Evolutionary conservation across 2,888 invertebrate species (phyloP).

Genomic region (Drosophila tripunctata): DNA sequence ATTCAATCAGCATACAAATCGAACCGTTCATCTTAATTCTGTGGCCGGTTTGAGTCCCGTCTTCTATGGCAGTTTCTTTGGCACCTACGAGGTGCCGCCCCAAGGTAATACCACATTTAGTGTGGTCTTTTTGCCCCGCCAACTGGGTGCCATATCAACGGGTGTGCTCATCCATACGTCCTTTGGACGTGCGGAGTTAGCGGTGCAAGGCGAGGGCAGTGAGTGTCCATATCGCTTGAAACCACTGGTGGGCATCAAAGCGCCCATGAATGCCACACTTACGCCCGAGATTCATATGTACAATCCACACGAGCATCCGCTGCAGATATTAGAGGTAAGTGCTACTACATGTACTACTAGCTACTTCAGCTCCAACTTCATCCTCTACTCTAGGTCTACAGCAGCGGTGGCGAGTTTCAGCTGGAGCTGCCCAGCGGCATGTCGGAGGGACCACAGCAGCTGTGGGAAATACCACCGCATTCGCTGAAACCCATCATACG

Average conservation of each 20-base stretch:
- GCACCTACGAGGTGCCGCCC: constrained; percentile 96
- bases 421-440: constrained; percentile 92
- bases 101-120: constrained; percentile 97
- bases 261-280: constrained; percentile 96
- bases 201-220: constrained; percentile 93
- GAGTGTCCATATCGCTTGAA: constrained; percentile 96
- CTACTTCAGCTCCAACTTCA: neutral
- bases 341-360: neutral
- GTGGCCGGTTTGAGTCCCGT: constrained; percentile 97
- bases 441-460: constrained; percentile 90
- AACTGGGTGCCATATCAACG: constrained; percentile 94
- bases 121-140: constrained; percentile 97
- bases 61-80: constrained; percentile 99
- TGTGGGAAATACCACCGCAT: constrained; percentile 97
- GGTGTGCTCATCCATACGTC: constrained; percentile 97
- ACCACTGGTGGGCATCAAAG: constrained; percentile 94
- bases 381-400: constrained; percentile 87
- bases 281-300: constrained; percentile 95
- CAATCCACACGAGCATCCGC: constrained; percentile 94
- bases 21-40: constrained; percentile 95
- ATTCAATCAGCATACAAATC: constrained; percentile 93
- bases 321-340: constrained; percentile 92
- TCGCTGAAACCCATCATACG: constrained; percentile 94
- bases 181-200: constrained; percentile 94
- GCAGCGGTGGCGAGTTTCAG: constrained; percentile 95